These are phyloP conservation scores for Aphaenogaster ashmeadi DNA, from an alignment of 1,140 invertebrate species.

Conservation along the genomic window DNA sequence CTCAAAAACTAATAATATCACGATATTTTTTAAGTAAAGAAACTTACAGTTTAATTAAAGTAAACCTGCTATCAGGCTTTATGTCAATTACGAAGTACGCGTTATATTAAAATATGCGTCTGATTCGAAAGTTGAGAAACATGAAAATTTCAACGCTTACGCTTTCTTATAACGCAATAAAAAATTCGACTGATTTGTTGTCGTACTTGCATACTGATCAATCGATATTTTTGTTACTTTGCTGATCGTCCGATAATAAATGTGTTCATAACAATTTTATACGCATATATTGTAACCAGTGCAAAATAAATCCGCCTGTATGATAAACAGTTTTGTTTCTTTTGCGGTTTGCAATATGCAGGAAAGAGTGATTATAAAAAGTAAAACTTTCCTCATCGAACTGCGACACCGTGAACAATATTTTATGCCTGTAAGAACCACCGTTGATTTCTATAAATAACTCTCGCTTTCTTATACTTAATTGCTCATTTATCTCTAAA, in stretches of 20 bases:
- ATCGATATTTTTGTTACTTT: constrained; percentile 10
- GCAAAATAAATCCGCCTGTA: neutral
- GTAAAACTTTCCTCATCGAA: neutral
- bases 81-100: neutral
- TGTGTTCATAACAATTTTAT: neutral
- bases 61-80: neutral
- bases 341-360: neutral
- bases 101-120: neutral
- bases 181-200: neutral
- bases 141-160: neutral
- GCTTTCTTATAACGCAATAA: neutral
- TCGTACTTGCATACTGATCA: neutral
- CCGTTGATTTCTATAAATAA: neutral
- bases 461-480: neutral
- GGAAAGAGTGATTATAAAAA: neutral
- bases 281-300: neutral
- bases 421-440: neutral
- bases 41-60: too few species aligned
- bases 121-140: neutral
- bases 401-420: neutral
- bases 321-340: constrained; percentile 23
- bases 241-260: neutral
- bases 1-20: too few species aligned
- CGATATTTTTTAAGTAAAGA: too few species aligned
- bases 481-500: neutral